Evolutionary conservation across 2,888 invertebrate genomes (phyloP).

Genomic region (Gastracanthus pulcherrimus): DNA sequence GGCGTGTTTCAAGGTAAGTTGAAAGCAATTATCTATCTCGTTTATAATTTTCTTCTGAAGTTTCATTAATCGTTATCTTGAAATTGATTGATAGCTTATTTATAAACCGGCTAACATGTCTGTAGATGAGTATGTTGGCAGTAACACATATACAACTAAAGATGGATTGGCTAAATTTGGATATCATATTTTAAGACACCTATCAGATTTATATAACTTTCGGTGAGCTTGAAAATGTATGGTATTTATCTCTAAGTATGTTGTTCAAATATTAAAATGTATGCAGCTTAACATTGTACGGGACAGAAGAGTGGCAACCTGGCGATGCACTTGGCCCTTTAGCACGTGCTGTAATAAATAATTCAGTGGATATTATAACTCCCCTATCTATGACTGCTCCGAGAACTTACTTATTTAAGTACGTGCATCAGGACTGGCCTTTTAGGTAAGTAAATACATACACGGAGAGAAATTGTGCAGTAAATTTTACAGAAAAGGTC

Average conservation of each 20-base stretch:
- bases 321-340: constrained; percentile 58
- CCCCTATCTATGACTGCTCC: not conserved
- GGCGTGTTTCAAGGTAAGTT: constrained; percentile 18
- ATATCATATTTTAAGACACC: constrained; percentile 55
- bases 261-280: not conserved
- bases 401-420: constrained; percentile 1
- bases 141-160: constrained; percentile 19
- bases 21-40: no score
- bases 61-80: no score
- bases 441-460: constrained; percentile 45
- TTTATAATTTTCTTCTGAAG: no score
- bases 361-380: constrained; percentile 25
- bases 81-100: not conserved
- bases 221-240: no score
- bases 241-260: not conserved
- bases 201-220: constrained; percentile 62
- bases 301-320: constrained; percentile 32
- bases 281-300: constrained; percentile 1
- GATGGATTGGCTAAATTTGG: constrained; percentile 34
- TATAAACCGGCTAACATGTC: constrained; percentile 23
- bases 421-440: constrained; percentile 29
- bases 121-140: constrained; percentile 41
- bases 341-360: constrained; percentile 21
- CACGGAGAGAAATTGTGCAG: no score
- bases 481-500: no score